A percentile compares a stretch with the other conserved stretches of the same genome.
Evolutionary conservation across 2,113 vertebrate species (phyloP).

Genomic region (Cranoglanis bouderius): DNA sequence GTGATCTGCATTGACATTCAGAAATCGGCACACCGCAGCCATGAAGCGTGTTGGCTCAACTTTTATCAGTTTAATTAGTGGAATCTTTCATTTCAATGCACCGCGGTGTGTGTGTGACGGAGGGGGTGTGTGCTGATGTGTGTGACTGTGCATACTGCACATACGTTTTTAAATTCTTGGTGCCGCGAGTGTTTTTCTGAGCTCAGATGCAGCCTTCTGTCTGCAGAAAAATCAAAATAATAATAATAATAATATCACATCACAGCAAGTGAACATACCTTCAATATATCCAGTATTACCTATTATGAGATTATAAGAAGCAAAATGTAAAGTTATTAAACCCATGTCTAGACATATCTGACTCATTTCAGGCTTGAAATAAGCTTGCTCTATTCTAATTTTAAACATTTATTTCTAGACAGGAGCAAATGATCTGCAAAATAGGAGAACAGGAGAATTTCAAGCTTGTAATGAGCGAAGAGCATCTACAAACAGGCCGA

Average conservation of each 20-base stretch:
- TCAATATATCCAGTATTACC: too few relatives aligned
- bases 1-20: conserved; percentile 45
- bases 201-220: neutral
- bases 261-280: neutral
- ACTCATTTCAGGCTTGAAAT: neutral
- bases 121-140: neutral
- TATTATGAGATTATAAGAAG: neutral
- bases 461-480: neutral
- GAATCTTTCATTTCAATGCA: conserved; percentile 71
- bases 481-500: neutral
- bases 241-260: too few relatives aligned
- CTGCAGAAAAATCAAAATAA: too few relatives aligned
- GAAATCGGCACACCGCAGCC: conserved; percentile 71
- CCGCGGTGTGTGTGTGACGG: neutral
- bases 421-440: neutral
- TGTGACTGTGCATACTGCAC: neutral
- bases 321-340: neutral
- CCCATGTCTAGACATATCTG: neutral
- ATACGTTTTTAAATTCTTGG: neutral
- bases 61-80: conserved; percentile 80
- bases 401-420: neutral
- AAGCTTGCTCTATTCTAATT: neutral
- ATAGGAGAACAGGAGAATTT: neutral
- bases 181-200: neutral
- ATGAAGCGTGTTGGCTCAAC: conserved; percentile 71